phyloP scores from a whole-genome alignment of 2,888 invertebrate genomes.

The Leptopterna dolabrata region DNA sequence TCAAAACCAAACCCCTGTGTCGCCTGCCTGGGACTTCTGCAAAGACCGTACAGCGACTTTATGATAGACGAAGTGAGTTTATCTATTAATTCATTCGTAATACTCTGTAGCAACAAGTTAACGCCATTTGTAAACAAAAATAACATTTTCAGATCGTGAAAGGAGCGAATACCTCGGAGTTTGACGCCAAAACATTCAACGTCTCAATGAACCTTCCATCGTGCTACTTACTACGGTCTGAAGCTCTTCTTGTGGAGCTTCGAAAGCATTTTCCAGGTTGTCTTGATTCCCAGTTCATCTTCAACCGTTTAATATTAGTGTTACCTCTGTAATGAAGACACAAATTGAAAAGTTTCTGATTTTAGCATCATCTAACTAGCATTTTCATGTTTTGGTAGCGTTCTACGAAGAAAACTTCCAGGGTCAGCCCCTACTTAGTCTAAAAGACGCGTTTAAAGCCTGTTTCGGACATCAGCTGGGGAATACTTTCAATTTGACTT shows the following conservation, averaged over 20 bases:
- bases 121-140: no score
- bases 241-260: conserved; percentile 68
- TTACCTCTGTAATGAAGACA: background rate
- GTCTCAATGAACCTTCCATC: conserved; percentile 80
- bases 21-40: conserved; percentile 80
- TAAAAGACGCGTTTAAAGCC: conserved; percentile 39
- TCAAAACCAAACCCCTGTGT: conserved; percentile 72
- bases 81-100: background rate
- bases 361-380: no score
- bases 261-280: conserved; percentile 70
- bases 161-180: conserved; percentile 67
- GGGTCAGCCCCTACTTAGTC: background rate
- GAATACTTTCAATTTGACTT: conserved; percentile 69
- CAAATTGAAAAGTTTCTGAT: no score
- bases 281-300: background rate
- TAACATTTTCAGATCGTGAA: conserved; percentile 62
- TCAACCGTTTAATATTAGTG: no score
- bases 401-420: conserved; percentile 13
- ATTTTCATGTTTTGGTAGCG: background rate
- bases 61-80: conserved; percentile 53
- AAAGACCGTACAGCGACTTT: conserved; percentile 69
- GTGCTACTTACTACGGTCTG: conserved; percentile 74
- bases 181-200: conserved; percentile 76
- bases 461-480: conserved; percentile 12
- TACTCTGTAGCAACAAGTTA: background rate